Evolutionary conservation across 2,797 vertebrate genomes (phyloP), one percentile per base, ranked within the genome.

Genomic region (Platyrinchus mystaceus): DNA sequence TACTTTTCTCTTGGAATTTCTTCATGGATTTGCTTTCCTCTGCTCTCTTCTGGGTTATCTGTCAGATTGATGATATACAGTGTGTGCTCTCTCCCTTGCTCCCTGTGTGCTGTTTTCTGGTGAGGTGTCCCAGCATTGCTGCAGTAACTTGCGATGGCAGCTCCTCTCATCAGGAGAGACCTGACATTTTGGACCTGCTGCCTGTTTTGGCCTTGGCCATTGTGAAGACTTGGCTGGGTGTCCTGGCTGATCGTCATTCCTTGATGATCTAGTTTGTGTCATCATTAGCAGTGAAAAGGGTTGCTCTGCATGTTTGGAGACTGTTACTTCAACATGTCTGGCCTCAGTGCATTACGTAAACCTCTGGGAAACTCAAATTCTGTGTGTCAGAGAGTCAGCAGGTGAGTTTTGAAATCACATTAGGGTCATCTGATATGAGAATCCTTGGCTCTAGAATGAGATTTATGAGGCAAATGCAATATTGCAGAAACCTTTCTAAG

Each of bases 381-480:
- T 74, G 3, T 73, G 12, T 50, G 34, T 68, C 44, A 83, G 32
- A 56, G 60, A n/a, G 41, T 52, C 3, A 3, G 41, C 63, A 75
- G 58, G 49, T 86, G 69, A 78, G n/a, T 71, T 79, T 50, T 91
- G 68, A 80, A 94, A 80, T 74, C 44, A 56, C 26, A 32, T 10
- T 60, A 68, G 14, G 6, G 46, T 87, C 64, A 81, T 27, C 50
- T 59, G 43, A 58, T 75, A 22, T 6, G 32, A 87, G 58, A 81
- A 70, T 75, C 32, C 7, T 64, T 39, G 23, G 14, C 22, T 87
- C n/a, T 68, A 58, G 30, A 47, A 69, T 84, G 58, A 86, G 46
- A 83, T 83, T 78, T 71, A 63, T 71, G 37, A 83, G 34, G 37
- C 44, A 91, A 90, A 88, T 30, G 41, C 21, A 91, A 56, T 67